These are phyloP conservation scores for Xerus inauris DNA, from an alignment of 2,113 vertebrate genomes.

Conservation along the genomic window DNA sequence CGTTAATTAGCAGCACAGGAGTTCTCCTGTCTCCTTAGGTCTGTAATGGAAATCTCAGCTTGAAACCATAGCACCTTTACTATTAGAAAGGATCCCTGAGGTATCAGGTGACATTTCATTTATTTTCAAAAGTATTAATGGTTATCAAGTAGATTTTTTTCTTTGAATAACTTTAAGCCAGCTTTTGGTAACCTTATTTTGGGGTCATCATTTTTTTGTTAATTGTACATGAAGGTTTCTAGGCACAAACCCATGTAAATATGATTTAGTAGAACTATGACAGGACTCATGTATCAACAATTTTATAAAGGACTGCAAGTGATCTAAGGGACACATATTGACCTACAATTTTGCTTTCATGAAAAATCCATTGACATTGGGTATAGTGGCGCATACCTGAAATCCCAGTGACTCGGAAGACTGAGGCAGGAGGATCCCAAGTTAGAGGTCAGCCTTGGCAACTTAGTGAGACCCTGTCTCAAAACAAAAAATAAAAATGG, in stretches of 20 bases:
- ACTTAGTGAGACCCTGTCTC: too few species aligned
- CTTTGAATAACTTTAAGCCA: constrained; percentile 32
- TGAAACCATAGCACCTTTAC: constrained; percentile 55
- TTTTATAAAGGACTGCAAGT: background rate
- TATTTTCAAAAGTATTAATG: constrained; percentile 42
- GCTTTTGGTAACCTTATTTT: constrained; percentile 41
- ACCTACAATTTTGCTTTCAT: constrained; percentile 21
- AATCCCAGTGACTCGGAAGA: too few species aligned
- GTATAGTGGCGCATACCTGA: too few species aligned
- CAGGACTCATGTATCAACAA: background rate
- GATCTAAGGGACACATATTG: background rate
- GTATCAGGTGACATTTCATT: background rate
- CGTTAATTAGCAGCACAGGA: constrained; percentile 61
- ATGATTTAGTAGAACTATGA: background rate
- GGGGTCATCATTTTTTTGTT: background rate
- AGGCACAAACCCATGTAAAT: background rate
- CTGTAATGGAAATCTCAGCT: constrained; percentile 55
- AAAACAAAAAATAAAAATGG: too few species aligned
- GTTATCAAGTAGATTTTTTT: background rate
- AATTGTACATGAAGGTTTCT: background rate
- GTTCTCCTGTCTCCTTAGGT: background rate
- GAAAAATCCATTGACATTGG: background rate
- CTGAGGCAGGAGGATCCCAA: too few species aligned
- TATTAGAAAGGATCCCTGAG: constrained; percentile 26
- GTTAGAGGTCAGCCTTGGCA: too few species aligned